Evolutionary conservation across 2,113 vertebrate genomes (phyloP).

Genomic region (Myocastor coypus): DNA sequence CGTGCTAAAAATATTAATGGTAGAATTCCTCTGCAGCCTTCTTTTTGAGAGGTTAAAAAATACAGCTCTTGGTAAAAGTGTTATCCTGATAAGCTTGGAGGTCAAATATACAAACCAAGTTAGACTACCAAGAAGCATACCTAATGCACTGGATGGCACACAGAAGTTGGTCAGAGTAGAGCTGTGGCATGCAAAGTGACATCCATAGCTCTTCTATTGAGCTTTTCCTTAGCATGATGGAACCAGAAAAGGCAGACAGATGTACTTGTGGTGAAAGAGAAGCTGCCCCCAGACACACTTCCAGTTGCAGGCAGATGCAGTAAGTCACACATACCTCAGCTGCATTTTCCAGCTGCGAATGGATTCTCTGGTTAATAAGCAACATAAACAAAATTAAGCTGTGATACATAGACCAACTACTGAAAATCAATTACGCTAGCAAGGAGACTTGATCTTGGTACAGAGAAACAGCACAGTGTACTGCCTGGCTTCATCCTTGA

Average conservation of each 20-base stretch:
- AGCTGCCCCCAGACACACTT: constrained; percentile 9
- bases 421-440: constrained; percentile 69
- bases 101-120: constrained; percentile 42
- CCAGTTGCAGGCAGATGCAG: constrained; percentile 60
- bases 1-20: constrained; percentile 28
- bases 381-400: constrained; percentile 54
- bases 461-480: background rate
- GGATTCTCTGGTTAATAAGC: constrained; percentile 46
- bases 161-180: background rate
- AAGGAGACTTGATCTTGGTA: constrained; percentile 51
- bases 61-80: background rate
- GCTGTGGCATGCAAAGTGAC: background rate
- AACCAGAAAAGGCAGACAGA: constrained; percentile 10
- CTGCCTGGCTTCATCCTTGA: background rate
- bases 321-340: constrained; percentile 44
- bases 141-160: background rate
- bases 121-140: background rate
- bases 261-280: background rate
- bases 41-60: background rate
- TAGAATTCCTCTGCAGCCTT: constrained; percentile 12
- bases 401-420: constrained; percentile 59
- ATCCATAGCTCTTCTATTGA: background rate
- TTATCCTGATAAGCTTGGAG: constrained; percentile 3
- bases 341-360: constrained; percentile 42
- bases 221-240: background rate